phyloP scores from a whole-genome alignment of 1,140 invertebrate species.

The Coenobita brevimanus region DNA sequence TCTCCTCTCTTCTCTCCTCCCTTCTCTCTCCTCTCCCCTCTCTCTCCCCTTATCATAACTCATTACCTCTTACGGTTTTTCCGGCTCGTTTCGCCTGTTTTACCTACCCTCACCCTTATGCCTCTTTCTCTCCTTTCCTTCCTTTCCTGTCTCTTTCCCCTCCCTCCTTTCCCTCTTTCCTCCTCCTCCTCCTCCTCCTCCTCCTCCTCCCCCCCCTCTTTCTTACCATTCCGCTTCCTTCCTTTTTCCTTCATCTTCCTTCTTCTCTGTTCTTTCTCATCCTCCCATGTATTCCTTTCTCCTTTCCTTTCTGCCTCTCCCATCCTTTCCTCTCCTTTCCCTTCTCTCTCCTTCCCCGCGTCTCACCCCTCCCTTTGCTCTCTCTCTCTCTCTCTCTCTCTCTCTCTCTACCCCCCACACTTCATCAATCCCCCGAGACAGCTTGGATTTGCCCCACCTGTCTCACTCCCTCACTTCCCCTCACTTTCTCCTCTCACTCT shows the following conservation, averaged over 20 bases:
- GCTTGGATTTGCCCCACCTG: not conserved
- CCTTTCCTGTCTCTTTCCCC: not conserved
- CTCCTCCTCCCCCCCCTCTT: not conserved
- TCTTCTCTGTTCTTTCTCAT: not conserved
- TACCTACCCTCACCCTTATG: not conserved
- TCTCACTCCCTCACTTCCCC: not conserved
- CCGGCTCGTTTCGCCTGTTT: not conserved
- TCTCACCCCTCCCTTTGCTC: no score
- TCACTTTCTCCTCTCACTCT: not conserved
- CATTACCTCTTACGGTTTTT: not conserved
- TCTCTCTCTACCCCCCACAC: not conserved
- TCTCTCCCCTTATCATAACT: not conserved
- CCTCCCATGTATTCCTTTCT: not conserved
- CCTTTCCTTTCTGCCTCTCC: not conserved
- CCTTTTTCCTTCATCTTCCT: not conserved
- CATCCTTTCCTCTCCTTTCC: not conserved
- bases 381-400: not conserved
- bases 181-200: not conserved
- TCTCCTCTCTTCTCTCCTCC: not conserved
- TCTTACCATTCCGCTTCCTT: not conserved
- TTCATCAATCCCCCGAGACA: not conserved
- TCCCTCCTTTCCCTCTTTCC: not conserved
- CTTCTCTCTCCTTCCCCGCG: not conserved
- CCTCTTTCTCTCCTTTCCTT: not conserved
- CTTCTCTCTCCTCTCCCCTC: not conserved